Evolutionary conservation across 1,140 invertebrate species (phyloP).

Genomic region (Eulimnadia texana): DNA sequence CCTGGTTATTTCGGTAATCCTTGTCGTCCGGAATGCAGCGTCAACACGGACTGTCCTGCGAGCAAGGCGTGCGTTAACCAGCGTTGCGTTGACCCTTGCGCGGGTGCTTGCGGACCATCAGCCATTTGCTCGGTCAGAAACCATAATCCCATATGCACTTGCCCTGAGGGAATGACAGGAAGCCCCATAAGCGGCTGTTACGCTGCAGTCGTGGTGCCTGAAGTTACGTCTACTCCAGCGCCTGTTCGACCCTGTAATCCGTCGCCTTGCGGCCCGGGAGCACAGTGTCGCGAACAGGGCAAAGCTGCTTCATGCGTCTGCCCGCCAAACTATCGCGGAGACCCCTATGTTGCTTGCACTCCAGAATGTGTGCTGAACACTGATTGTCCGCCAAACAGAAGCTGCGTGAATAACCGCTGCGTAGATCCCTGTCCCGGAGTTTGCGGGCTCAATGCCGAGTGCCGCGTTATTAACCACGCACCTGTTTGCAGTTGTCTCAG

Average conservation of each 20-base stretch:
- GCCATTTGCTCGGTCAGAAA: slow-evolving; percentile 75
- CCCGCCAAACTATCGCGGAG: slow-evolving; percentile 45
- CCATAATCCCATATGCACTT: slow-evolving; percentile 70
- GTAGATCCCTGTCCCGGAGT: slow-evolving; percentile 58
- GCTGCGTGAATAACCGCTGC: slow-evolving; percentile 59
- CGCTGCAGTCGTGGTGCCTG: slow-evolving; percentile 49
- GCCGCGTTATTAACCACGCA: slow-evolving; percentile 52
- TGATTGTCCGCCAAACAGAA: slow-evolving; percentile 49
- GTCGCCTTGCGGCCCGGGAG: slow-evolving; percentile 28
- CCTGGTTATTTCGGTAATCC: slow-evolving; percentile 72
- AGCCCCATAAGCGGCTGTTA: slow-evolving; percentile 65
- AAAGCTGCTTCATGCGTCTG: slow-evolving; percentile 14
- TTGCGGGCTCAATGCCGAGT: slow-evolving; percentile 57
- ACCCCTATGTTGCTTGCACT: slow-evolving; percentile 56
- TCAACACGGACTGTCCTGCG: slow-evolving; percentile 59
- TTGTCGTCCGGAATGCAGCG: slow-evolving; percentile 50
- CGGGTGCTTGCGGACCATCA: slow-evolving; percentile 48
- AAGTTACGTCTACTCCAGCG: slow-evolving; percentile 58
- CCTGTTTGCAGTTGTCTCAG: slow-evolving; percentile 49
- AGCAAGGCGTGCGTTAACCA: slow-evolving; percentile 74
- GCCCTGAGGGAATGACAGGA: slow-evolving; percentile 47
- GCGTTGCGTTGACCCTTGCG: slow-evolving; percentile 64
- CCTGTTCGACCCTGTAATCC: slow-evolving; percentile 44
- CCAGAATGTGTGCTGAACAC: slow-evolving; percentile 57
- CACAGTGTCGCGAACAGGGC: slow-evolving; percentile 25